Evolutionary conservation across 2,888 invertebrate species (phyloP).

Genomic region (Vannuccia rotundouncinata): DNA sequence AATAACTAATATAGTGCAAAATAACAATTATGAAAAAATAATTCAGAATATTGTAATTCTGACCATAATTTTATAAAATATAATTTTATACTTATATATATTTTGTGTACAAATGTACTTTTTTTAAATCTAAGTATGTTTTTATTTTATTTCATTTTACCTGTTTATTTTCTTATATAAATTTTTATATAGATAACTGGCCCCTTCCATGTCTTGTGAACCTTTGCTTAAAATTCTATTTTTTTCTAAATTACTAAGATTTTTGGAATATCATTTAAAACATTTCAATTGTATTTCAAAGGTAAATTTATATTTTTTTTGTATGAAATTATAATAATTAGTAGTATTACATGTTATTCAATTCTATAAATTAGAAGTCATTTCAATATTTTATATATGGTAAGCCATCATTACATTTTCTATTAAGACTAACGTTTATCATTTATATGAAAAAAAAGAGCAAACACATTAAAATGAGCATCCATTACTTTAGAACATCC

Average conservation of each 20-base stretch:
- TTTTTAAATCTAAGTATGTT: too few relatives aligned
- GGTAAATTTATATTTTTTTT: too few relatives aligned
- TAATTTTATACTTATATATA: too few relatives aligned
- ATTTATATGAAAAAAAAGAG: not conserved
- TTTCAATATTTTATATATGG: not conserved
- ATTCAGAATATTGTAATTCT: too few relatives aligned
- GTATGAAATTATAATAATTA: too few relatives aligned
- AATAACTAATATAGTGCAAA: too few relatives aligned
- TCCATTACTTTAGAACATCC: not conserved
- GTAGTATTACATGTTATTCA: not conserved
- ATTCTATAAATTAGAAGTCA: not conserved
- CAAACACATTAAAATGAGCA: not conserved
- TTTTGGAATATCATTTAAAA: not conserved
- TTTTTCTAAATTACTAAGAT: not conserved
- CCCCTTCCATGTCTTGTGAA: not conserved
- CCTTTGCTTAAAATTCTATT: not conserved
- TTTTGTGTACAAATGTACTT: too few relatives aligned
- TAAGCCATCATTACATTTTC: not conserved
- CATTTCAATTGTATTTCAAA: not conserved
- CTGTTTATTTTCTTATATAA: too few relatives aligned
- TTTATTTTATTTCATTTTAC: too few relatives aligned
- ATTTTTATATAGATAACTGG: not conserved
- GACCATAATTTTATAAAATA: too few relatives aligned
- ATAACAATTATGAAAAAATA: too few relatives aligned
- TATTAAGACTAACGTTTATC: not conserved